Evolutionary conservation across 2,888 invertebrate genomes (phyloP), one percentile per base, ranked within the genome.

Genomic region (Holacanthella duospinosa): DNA sequence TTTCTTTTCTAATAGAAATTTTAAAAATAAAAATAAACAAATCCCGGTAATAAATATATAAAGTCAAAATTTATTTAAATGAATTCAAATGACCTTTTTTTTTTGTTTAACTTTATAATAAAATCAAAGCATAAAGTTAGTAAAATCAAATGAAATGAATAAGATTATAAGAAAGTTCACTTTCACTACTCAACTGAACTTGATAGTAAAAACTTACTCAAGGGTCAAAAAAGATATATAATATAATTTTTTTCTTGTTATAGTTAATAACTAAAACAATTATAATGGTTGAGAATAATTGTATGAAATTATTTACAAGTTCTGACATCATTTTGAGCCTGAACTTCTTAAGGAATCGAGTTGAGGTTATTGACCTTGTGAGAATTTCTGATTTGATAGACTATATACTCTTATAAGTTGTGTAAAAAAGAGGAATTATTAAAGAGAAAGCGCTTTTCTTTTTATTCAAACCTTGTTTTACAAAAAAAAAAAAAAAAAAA

Each of bases 311-410:
- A 48, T 48, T 48, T 9, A 48, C 4, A n/a, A n/a, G 4, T 48
- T 48, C 48, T 48, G 48, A 48, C 44, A 59, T 44, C 27, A 36
- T 61, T 59, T 61, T 53, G 64, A 62, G 62, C 59, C 59, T 65
- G 64, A 65, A 65, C 64, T 65, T 62, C 60, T 57, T 56, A 25
- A 59, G 59, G 62, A 62, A 65, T 43, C 60, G 57, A 65, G 54
- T 55, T 62, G 60, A 62, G 64, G 59, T 65, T 60, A 60, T 65
- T 65, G 64, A 65, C 62, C 64, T 62, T 59, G 61, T 62, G 62
- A 26, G 64, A n/a, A 48, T 21, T 48, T 4, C 6, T 16, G 6
- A 36, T 36, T 36, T 6, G 36, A 36, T 6, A 12, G 36, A 16
- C 16, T 36, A n/a, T n/a, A n/a, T n/a, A n/a, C n/a, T n/a, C n/a